Percentiles rank a stretch among this genome's conserved stretches.
Conservation (phyloP, 2,888 invertebrate species). For the Athripsodes cinereus region DNA sequence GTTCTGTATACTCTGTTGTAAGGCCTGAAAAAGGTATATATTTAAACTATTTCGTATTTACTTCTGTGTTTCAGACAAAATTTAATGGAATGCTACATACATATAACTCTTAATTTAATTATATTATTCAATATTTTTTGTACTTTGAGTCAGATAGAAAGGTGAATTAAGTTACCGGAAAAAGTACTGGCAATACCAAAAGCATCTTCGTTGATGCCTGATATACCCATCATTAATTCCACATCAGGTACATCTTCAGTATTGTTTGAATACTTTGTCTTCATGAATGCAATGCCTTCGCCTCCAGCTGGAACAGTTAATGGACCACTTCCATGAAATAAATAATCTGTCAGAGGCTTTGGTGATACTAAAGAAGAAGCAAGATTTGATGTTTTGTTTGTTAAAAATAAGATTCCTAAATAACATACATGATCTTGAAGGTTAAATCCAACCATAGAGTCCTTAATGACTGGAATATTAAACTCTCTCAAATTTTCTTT, state of each 20-base stretch:
- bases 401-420: conserved; percentile 63
- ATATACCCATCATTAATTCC: conserved; percentile 72
- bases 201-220: conserved; percentile 67
- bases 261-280: conserved; percentile 53
- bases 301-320: conserved; percentile 73
- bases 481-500: conserved; percentile 51
- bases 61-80: too few species aligned
- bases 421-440: conserved; percentile 78
- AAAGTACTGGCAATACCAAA: conserved; percentile 60
- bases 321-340: conserved; percentile 59
- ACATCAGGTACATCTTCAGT: conserved; percentile 63
- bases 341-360: conserved; percentile 54
- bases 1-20: conserved; percentile 53
- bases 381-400: conserved; percentile 62
- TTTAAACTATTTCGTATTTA: too few species aligned
- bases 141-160: not conserved
- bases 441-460: conserved; percentile 74
- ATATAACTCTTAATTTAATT: too few species aligned
- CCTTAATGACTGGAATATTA: conserved; percentile 55
- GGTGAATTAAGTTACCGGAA: too few species aligned
- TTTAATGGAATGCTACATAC: too few species aligned
- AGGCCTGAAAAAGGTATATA: too few species aligned
- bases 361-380: conserved; percentile 56
- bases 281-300: conserved; percentile 67
- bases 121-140: too few species aligned